A percentile compares a stretch with the other conserved stretches of the same genome.
Evolutionary conservation across 2,113 vertebrate species (phyloP).

Genomic region (Empidonax alnorum): DNA sequence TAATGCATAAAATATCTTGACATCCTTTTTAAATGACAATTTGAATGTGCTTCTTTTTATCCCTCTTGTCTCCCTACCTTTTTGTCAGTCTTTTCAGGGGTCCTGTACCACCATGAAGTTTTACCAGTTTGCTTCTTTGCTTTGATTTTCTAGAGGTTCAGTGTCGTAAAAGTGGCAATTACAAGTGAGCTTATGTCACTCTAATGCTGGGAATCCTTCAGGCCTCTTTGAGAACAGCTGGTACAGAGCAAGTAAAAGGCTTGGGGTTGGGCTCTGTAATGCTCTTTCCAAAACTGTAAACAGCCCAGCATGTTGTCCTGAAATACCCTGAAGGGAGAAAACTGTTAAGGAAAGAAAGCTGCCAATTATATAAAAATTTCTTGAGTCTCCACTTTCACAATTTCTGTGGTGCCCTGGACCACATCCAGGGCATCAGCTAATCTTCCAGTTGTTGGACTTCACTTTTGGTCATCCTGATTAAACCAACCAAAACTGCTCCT

Average conservation of each 20-base stretch:
- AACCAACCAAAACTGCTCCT: neutral
- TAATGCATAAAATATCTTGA: neutral
- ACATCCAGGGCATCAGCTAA: slow-evolving; percentile 35
- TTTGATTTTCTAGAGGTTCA: neutral
- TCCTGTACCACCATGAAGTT: neutral
- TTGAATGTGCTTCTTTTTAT: neutral
- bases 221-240: neutral
- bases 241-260: neutral
- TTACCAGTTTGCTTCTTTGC: neutral
- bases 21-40: neutral
- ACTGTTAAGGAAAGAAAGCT: slow-evolving; percentile 46
- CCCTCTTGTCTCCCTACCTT: neutral
- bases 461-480: neutral
- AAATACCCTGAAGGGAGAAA: slow-evolving; percentile 39
- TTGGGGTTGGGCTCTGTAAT: neutral
- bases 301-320: slow-evolving; percentile 34
- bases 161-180: neutral
- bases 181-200: neutral
- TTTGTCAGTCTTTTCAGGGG: neutral
- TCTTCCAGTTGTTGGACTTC: slow-evolving; percentile 22
- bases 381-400: slow-evolving; percentile 2
- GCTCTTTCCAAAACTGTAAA: slow-evolving; percentile 26
- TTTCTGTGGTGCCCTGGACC: slow-evolving; percentile 16
- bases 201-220: neutral
- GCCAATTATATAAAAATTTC: slow-evolving; percentile 38